These are phyloP conservation scores for Vespertilio murinus DNA, from an alignment of 2,797 vertebrate species.

Conservation along the genomic window DNA sequence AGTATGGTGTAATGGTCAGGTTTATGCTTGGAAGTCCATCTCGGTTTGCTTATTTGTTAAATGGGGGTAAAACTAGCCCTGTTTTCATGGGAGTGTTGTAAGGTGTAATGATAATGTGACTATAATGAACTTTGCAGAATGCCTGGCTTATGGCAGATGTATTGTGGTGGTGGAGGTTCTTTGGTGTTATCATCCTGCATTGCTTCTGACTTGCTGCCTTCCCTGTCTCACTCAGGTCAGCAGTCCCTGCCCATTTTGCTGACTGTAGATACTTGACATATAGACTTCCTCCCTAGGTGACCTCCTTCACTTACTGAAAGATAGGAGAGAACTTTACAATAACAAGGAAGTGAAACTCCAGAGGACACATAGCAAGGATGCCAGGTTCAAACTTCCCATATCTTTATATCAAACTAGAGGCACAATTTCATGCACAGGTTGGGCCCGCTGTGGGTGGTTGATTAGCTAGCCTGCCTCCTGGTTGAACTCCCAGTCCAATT, in stretches of 20 bases:
- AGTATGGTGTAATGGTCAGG: too few species aligned
- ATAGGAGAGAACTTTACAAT: conserved; percentile 37
- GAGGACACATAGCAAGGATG: neutral
- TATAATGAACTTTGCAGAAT: rapidly evolving
- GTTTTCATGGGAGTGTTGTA: neutral
- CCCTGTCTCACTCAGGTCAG: neutral
- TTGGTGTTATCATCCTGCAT: rapidly evolving
- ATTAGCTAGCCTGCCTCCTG: rapidly evolving
- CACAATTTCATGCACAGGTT: too few species aligned
- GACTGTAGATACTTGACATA: neutral
- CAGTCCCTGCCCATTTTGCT: neutral
- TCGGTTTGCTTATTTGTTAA: neutral
- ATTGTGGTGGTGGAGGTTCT: rapidly evolving
- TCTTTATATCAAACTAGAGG: neutral
- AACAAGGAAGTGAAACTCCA: conserved; percentile 75
- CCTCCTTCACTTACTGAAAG: neutral
- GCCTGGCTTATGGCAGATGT: neutral
- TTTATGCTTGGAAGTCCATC: neutral
- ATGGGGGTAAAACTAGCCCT: neutral
- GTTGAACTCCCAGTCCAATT: too few species aligned
- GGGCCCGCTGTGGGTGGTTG: too few species aligned
- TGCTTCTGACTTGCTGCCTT: neutral
- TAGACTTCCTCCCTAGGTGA: neutral
- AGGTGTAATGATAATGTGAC: neutral
- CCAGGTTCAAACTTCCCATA: neutral